phyloP scores from a whole-genome alignment of 2,113 vertebrate genomes.

The Cinclus cinclus region DNA sequence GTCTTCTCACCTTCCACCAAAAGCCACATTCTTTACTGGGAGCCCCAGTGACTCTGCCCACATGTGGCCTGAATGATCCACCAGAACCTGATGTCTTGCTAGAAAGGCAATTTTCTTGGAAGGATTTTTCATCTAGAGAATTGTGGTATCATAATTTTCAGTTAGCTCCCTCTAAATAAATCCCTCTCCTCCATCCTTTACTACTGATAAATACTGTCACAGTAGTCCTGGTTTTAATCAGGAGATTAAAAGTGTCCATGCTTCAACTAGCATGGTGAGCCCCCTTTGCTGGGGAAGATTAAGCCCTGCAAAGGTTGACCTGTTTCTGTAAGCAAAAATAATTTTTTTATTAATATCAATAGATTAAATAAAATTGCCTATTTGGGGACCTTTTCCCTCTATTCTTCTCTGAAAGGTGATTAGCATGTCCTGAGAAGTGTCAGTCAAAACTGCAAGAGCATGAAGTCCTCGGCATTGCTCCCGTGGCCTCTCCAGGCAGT shows the following conservation, averaged over 20 bases:
- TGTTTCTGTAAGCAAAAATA: not conserved
- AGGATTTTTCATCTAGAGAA: not conserved
- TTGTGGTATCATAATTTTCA: not conserved
- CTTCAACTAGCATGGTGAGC: not conserved
- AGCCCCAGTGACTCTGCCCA: not conserved
- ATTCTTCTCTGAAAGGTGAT: not conserved
- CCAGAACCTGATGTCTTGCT: not conserved
- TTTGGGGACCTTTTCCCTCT: not conserved
- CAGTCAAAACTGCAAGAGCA: not conserved
- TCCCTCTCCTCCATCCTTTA: not conserved
- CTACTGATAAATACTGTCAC: not conserved
- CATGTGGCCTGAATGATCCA: not conserved
- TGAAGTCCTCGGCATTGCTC: not conserved
- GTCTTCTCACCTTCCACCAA: not conserved
- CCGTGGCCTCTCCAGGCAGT: not conserved
- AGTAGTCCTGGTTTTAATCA: not conserved
- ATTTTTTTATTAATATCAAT: not conserved
- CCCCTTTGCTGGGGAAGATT: not conserved
- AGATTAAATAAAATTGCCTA: not conserved
- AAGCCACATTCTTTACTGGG: not conserved
- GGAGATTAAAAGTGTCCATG: constrained; percentile 6
- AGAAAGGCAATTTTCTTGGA: not conserved
- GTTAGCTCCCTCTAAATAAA: not conserved
- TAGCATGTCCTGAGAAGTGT: not conserved
- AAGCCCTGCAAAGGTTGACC: not conserved